Evolutionary conservation across 2,113 vertebrate genomes (phyloP), one percentile per base, ranked within the genome.

Genomic region (Rhadina sibilatrix): DNA sequence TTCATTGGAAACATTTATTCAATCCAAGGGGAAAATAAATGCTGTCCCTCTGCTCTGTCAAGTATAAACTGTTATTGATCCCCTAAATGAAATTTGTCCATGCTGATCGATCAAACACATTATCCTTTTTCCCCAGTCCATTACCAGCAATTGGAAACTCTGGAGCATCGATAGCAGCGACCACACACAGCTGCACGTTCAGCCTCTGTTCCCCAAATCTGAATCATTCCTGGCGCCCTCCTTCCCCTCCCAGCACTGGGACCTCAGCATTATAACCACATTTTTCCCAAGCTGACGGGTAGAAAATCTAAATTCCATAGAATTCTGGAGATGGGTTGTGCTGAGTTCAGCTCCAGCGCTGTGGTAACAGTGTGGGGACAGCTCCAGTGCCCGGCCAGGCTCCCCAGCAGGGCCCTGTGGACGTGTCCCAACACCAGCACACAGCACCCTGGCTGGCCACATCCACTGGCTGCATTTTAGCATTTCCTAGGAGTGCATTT

Each of bases 61-160:
- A 98, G 99, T 98, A 98, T 99, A 99, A 99, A 99, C 99, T 98
- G 98, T 99, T 99, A 99, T 99, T 99, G 99, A 99, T 99, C 98
- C 98, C 98, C 96, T 99, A 99, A 99, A 99, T 99, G 98, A 99
- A 99, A 99, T 99, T 99, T 99, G 99, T 99, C 99, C 99, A 98
- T 98, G 98, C 98, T 99, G 99, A 99, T 99, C 99, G 98, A 99
- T 99, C 99, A 99, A 99, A 99, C 98, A 98, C 99, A 99, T 99
- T 99, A 99, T 99, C 99, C 98, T 98, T 98, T 98, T 90, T 97
- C 97, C 98, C 98, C 98, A 99, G 98, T 99, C 99, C 98, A 99
- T 99, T 99, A 99, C 98, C 98, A 97, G 98, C 98, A 98, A 99
- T 98, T 98, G 98, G 98, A 98, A 98, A 98, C 98, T 98, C 98